phyloP scores from a whole-genome alignment of 2,888 invertebrate species.

The Tholera decimalis region DNA sequence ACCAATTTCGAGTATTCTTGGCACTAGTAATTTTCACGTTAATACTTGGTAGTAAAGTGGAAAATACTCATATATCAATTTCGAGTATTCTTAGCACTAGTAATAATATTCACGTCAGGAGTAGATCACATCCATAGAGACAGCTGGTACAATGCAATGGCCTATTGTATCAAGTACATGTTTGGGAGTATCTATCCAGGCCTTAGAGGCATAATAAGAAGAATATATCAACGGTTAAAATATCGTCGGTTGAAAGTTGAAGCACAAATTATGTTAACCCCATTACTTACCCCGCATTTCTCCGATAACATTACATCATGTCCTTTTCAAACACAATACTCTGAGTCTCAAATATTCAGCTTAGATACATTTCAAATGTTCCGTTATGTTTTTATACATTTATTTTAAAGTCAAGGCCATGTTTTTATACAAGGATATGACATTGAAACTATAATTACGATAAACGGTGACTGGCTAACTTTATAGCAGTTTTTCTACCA shows the following conservation, averaged over 20 bases:
- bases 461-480: slow-evolving; percentile 48
- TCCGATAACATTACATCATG: slow-evolving; percentile 6
- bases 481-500: slow-evolving; percentile 37
- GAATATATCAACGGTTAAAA: not conserved
- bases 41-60: slow-evolving; percentile 26
- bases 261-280: not conserved
- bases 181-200: not conserved
- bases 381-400: slow-evolving; percentile 58
- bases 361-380: slow-evolving; percentile 36
- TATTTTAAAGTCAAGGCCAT: slow-evolving; percentile 61
- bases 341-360: slow-evolving; percentile 24
- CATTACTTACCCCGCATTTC: slow-evolving; percentile 19
- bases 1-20: slow-evolving; percentile 45
- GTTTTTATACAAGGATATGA: slow-evolving; percentile 61
- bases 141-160: slow-evolving; percentile 13
- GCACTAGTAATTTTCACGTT: slow-evolving; percentile 37
- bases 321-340: slow-evolving; percentile 7
- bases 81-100: slow-evolving; percentile 45
- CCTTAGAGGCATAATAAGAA: no score
- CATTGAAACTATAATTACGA: slow-evolving; percentile 54
- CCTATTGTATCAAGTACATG: not conserved
- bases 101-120: slow-evolving; percentile 22
- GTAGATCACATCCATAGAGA: slow-evolving; percentile 28
- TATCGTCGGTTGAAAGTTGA: not conserved
- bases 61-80: slow-evolving; percentile 35